A percentile compares a stretch with the other conserved stretches of the same genome.
phyloP scores from a whole-genome alignment of 2,888 invertebrate species.

The Galerucella pusilla region DNA sequence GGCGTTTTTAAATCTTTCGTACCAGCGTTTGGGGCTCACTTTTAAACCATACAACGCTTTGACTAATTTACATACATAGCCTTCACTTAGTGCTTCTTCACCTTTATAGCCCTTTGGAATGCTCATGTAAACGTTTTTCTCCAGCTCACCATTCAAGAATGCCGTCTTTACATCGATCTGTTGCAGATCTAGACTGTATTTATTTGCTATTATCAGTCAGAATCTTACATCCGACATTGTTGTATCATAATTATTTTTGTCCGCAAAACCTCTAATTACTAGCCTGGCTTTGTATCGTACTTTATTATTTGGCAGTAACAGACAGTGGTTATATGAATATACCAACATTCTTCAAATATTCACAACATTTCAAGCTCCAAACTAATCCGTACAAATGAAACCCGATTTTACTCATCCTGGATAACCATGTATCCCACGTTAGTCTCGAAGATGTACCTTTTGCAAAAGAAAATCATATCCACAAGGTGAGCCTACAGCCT shows the following conservation, averaged over 20 bases:
- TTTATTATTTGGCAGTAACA: no score
- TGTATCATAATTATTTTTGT: conserved; percentile 6
- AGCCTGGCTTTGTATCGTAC: no score
- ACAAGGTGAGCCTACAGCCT: neutral
- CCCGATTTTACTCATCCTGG: neutral
- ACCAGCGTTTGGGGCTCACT: conserved; percentile 1
- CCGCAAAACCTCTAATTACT: neutral
- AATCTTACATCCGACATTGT: conserved; percentile 4
- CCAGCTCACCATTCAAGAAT: neutral
- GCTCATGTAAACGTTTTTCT: neutral
- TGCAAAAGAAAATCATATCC: neutral
- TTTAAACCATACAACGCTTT: neutral
- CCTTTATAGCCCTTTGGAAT: conserved; percentile 7
- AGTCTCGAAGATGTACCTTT: neutral
- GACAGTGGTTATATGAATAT: no score
- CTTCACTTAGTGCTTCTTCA: neutral
- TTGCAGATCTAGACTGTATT: neutral
- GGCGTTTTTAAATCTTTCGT: neutral
- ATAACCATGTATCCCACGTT: neutral
- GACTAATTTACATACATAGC: neutral
- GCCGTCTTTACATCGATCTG: neutral
- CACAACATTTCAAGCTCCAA: neutral
- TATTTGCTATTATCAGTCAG: neutral
- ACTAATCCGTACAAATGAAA: neutral
- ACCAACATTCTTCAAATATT: no score